These are phyloP conservation scores for Anastatus disparis DNA, from an alignment of 1,140 invertebrate species.

Conservation along the genomic window DNA sequence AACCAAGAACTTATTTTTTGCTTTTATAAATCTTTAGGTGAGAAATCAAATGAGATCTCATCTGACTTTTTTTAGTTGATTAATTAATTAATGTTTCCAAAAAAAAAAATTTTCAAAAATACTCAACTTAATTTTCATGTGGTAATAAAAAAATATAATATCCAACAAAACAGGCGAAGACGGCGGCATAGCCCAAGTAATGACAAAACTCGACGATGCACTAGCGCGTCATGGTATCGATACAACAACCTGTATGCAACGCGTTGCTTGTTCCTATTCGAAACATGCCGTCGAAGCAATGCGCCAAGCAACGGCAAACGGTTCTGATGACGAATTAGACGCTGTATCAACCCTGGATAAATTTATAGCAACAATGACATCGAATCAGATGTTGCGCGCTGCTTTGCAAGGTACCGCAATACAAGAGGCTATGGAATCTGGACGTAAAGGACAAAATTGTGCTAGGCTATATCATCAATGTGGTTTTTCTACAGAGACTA, in stretches of 20 bases:
- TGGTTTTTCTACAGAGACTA: conserved; percentile 60
- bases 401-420: conserved; percentile 80
- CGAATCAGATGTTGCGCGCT: conserved; percentile 77
- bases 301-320: conserved; percentile 54
- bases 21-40: too few species aligned
- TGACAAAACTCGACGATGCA: conserved; percentile 78
- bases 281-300: conserved; percentile 69
- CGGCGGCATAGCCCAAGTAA: conserved; percentile 72
- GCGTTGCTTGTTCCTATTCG: conserved; percentile 80
- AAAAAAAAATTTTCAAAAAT: too few species aligned
- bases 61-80: too few species aligned
- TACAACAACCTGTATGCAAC: conserved; percentile 81
- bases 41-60: too few species aligned
- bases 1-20: too few species aligned
- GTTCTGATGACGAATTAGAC: conserved; percentile 66
- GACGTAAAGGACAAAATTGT: conserved; percentile 59
- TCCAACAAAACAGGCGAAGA: too few species aligned
- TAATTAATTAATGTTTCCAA: too few species aligned
- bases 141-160: too few species aligned
- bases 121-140: too few species aligned
- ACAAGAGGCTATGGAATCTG: conserved; percentile 78
- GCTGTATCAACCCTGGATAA: conserved; percentile 75
- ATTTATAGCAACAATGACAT: conserved; percentile 73
- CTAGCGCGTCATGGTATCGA: conserved; percentile 80
- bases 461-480: conserved; percentile 57